phyloP scores from a whole-genome alignment of 2,888 invertebrate genomes.

The Morpho helenor region DNA sequence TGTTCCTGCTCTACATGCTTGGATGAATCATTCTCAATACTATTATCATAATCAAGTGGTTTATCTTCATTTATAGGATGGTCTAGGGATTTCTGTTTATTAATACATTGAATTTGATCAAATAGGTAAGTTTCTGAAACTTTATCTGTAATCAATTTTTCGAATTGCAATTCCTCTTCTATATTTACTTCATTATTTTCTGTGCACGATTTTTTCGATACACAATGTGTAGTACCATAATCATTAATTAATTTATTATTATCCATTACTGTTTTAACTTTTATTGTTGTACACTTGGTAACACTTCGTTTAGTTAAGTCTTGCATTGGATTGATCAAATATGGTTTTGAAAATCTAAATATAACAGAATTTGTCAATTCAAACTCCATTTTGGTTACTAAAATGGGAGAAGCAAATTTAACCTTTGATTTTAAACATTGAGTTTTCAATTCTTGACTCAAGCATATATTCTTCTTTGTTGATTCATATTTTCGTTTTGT shows the following conservation, averaged over 20 bases:
- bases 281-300: neutral
- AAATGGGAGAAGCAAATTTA: conserved; percentile 9
- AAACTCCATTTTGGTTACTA: neutral
- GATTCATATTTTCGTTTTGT: neutral
- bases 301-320: neutral
- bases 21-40: neutral
- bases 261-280: too few species aligned
- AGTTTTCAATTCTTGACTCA: neutral
- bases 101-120: neutral
- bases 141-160: too few species aligned
- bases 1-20: neutral
- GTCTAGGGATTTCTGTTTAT: neutral
- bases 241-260: too few species aligned
- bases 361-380: conserved; percentile 21
- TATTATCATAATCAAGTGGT: neutral
- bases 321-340: conserved; percentile 6
- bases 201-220: too few species aligned
- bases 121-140: neutral
- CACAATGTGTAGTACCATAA: too few species aligned
- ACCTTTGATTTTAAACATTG: neutral
- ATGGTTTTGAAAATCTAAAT: conserved; percentile 35
- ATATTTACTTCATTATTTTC: too few species aligned
- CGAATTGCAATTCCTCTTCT: too few species aligned
- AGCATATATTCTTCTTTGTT: neutral
- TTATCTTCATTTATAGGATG: neutral